Evolutionary conservation across 2,113 vertebrate genomes (phyloP).

Genomic region (Tetrao urogallus): DNA sequence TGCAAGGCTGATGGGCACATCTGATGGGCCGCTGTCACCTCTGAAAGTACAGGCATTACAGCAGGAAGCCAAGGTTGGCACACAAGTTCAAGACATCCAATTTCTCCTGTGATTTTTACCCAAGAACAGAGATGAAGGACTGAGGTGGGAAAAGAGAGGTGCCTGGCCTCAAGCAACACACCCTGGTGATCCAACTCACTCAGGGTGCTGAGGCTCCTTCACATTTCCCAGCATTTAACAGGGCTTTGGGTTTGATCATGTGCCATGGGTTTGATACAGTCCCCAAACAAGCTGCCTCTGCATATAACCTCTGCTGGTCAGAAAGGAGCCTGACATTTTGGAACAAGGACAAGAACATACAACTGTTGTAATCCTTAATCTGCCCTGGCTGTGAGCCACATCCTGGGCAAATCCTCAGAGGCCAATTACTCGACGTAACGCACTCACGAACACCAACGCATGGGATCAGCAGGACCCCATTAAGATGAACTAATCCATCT

Average conservation of each 20-base stretch:
- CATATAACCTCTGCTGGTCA: accelerated
- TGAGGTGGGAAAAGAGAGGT: too few relatives aligned
- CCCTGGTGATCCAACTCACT: too few relatives aligned
- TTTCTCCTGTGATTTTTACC: not conserved
- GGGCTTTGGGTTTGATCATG: not conserved
- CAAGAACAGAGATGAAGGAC: too few relatives aligned
- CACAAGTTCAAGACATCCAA: accelerated
- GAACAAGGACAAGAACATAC: not conserved
- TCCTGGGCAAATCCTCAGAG: conserved; percentile 26
- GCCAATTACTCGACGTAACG: not conserved
- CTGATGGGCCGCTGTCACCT: conserved; percentile 83
- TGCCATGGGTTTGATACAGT: accelerated
- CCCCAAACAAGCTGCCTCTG: not conserved
- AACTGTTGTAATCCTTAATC: conserved; percentile 30
- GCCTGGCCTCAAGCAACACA: too few relatives aligned
- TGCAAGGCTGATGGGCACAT: conserved; percentile 86
- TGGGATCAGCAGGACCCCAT: not conserved
- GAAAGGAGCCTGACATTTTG: not conserved
- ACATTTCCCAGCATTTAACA: not conserved
- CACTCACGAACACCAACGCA: not conserved
- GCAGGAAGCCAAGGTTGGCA: not conserved
- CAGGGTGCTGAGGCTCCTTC: too few relatives aligned
- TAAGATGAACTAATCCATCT: not conserved
- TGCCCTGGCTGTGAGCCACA: not conserved
- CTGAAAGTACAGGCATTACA: conserved; percentile 52